A percentile compares a stretch with the other conserved stretches of the same genome.
Evolutionary conservation across 2,113 vertebrate species (phyloP).

Genomic region (Mirza zaza): DNA sequence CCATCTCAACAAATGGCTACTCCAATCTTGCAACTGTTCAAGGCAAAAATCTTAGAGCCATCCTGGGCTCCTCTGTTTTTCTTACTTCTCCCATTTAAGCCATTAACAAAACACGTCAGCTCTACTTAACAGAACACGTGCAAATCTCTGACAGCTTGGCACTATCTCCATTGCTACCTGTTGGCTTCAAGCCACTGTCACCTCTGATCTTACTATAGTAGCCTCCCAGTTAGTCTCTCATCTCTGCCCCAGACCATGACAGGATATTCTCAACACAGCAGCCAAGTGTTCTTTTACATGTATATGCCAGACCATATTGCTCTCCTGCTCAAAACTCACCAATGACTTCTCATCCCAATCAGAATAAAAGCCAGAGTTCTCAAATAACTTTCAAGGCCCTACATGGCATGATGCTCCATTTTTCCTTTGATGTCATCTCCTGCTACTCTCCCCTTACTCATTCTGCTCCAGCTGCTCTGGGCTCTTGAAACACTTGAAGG

Average conservation of each 20-base stretch:
- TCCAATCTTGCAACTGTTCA: not conserved
- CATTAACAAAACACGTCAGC: not conserved
- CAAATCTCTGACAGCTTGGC: not conserved
- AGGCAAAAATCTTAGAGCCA: not conserved
- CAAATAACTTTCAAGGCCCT: not conserved
- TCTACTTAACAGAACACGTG: not conserved
- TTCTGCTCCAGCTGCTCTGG: not conserved
- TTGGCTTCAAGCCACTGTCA: not conserved
- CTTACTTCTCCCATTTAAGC: not conserved
- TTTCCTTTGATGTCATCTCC: not conserved
- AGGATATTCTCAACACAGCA: not conserved
- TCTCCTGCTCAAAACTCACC: not conserved
- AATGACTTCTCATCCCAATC: not conserved
- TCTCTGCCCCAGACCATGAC: not conserved
- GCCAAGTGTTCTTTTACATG: not conserved
- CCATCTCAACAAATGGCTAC: not conserved
- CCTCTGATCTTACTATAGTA: not conserved
- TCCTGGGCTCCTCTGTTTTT: not conserved
- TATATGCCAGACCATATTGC: not conserved
- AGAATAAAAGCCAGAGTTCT: not conserved
- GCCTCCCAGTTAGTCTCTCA: not conserved
- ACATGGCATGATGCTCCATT: not conserved
- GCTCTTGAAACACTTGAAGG: not conserved
- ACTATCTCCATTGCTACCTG: not conserved
- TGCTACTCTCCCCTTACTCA: not conserved